Base-by-base conservation (phyloP, 2,888 invertebrate genomes). In the Cotesia congregata region DNA sequence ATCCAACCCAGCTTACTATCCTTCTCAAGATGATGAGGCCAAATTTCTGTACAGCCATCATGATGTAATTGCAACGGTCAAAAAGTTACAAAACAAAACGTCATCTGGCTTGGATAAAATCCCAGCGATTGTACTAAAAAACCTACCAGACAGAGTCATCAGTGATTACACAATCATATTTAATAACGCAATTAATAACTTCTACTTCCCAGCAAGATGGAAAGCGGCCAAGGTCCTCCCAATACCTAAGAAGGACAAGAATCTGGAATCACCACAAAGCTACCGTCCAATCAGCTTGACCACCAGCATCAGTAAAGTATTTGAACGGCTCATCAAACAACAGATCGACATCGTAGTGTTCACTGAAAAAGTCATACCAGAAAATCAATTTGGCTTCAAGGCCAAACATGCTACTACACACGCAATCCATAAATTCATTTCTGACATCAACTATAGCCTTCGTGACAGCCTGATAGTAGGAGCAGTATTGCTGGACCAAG, bases 231-330 rank as follows among this genome's bases (percentile, higher is more conserved):
- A 80, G 68, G 76, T 80, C 0, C 67, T 81, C 0, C 79, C 79
- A 0, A 77, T 81, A 0, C 40, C 69, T 1, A 81, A 82, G 64
- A 76, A 80, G 62, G 78, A 72, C 5, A 80, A 83, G 76, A 72
- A 71, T 6, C 39, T 75, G 0, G 15, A 17, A 0, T 64, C 79
- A 1, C 76, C 78, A 0, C 2, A 74, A 0, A 82, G 81, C 59
- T 82, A 80, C n/a, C 7, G 81, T 7, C 81, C 81, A 4, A 82
- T 82, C 6, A 81, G 80, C 17, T 41, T 80, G 0, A 81, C 80
- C 0, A 50, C 67, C 0, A 77, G 50, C 5, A 74, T 78, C 6
- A 79, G 80, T 40, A 80, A 80, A 77, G 70, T 79, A 0, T 79
- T 41, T 41, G 80, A 82, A 73, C 67, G 50, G 5, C 4, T 79